phyloP scores from a whole-genome alignment of 2,113 vertebrate genomes.

The Charadrius vociferus region DNA sequence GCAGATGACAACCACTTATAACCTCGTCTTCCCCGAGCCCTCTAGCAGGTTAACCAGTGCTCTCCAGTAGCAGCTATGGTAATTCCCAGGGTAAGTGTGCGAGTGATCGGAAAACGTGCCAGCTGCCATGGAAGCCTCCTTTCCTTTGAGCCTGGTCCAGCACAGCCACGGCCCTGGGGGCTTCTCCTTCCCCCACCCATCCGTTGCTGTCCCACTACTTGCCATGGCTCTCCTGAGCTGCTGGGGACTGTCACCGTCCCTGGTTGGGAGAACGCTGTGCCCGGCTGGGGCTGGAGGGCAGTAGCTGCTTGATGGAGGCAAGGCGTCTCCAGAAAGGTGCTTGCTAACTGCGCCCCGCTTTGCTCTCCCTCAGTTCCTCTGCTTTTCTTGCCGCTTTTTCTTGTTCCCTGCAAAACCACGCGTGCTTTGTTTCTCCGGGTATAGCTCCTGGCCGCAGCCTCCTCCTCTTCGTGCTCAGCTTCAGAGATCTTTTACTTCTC shows the following conservation, averaged over 20 bases:
- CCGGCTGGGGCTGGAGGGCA: background rate
- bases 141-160: background rate
- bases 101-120: rapidly evolving
- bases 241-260: background rate
- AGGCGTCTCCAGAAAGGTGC: background rate
- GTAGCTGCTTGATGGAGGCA: background rate
- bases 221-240: background rate
- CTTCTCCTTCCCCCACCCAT: background rate
- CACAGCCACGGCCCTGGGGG: rapidly evolving
- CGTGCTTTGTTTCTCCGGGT: background rate
- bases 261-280: background rate
- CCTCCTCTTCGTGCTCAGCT: background rate
- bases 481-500: background rate
- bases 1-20: background rate
- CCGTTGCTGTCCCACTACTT: background rate
- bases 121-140: background rate
- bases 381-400: background rate
- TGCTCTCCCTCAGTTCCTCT: background rate
- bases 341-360: rapidly evolving
- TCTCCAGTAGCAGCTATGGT: background rate
- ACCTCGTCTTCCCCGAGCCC: background rate
- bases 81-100: background rate
- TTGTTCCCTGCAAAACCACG: background rate
- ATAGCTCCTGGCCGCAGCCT: background rate
- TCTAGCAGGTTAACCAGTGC: background rate